Conservation (phyloP, 1,140 invertebrate species). For the Antheraea mylitta region DNA sequence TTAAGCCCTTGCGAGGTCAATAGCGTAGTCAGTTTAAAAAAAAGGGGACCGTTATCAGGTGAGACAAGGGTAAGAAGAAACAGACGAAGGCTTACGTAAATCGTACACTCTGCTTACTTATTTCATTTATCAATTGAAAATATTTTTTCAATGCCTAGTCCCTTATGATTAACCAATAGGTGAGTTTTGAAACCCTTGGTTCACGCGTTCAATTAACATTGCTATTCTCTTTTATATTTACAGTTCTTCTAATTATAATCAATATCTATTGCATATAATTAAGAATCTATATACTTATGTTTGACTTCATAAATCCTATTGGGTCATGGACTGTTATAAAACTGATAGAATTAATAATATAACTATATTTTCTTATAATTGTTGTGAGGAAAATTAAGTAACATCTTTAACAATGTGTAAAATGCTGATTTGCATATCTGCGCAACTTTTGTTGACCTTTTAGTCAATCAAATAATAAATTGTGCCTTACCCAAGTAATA, state of each 20-base stretch:
- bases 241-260: background rate
- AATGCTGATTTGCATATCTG: conserved; percentile 8
- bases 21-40: no score
- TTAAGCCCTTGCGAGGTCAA: no score
- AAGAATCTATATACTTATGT: background rate
- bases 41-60: no score
- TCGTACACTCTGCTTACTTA: no score
- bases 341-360: background rate
- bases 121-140: no score
- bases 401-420: conserved; percentile 6
- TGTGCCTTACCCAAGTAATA: background rate
- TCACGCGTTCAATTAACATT: background rate
- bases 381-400: conserved; percentile 9
- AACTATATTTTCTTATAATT: background rate
- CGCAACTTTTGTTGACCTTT: conserved; percentile 13
- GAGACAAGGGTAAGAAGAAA: no score
- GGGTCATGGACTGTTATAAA: background rate
- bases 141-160: no score
- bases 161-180: no score
- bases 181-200: background rate
- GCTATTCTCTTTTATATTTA: background rate
- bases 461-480: conserved; percentile 13
- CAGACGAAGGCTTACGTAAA: no score
- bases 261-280: background rate
- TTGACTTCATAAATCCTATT: background rate